Conservation (phyloP, 2,797 vertebrate species). For the Cheirogaleus major region DNA sequence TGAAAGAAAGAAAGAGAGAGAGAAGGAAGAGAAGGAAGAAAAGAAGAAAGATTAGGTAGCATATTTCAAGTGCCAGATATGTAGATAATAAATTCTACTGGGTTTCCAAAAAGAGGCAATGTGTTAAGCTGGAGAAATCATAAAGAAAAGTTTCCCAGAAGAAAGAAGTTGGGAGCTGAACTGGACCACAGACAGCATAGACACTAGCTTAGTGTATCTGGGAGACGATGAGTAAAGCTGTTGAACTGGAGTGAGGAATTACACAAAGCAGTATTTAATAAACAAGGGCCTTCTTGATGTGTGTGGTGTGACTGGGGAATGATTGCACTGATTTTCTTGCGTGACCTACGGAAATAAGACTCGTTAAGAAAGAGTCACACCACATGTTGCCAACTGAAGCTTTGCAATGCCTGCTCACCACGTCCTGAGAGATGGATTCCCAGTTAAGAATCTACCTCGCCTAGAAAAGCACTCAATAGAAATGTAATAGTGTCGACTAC, state of each 20-base stretch:
- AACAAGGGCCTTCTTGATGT: constrained; percentile 6
- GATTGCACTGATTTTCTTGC: constrained; percentile 28
- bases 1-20: background rate
- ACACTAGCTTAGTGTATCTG: background rate
- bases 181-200: background rate
- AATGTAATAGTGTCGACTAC: background rate
- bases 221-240: background rate
- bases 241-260: background rate
- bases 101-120: background rate
- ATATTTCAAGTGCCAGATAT: background rate
- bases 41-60: background rate
- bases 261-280: background rate
- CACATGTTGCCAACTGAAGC: background rate
- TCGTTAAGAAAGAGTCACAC: constrained; percentile 42
- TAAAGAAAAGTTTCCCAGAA: background rate
- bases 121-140: background rate
- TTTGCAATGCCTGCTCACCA: background rate
- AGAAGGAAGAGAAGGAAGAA: background rate
- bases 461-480: constrained; percentile 10
- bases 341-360: constrained; percentile 51
- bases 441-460: background rate
- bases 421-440: background rate
- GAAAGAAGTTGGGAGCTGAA: background rate
- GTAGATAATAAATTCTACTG: background rate
- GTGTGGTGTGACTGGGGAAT: background rate